Evolutionary conservation across 1,140 invertebrate species (phyloP).

Genomic region (Bombus breviceps): DNA sequence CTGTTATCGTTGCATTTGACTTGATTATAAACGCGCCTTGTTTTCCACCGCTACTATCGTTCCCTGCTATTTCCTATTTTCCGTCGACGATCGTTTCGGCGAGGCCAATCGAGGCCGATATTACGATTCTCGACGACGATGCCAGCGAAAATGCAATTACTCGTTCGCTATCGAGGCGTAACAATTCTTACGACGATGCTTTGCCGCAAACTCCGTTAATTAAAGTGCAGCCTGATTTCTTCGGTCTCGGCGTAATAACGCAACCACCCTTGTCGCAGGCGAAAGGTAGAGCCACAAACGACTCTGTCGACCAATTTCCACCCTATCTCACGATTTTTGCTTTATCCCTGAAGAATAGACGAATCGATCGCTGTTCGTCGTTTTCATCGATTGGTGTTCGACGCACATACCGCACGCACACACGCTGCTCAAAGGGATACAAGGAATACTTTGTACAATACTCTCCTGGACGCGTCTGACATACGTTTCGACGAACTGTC

Average conservation of each 20-base stretch:
- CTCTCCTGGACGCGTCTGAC: slow-evolving; percentile 56
- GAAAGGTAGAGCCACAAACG: background rate
- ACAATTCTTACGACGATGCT: slow-evolving; percentile 33
- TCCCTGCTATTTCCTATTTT: too few relatives aligned
- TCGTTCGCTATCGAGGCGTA: background rate
- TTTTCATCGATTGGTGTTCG: slow-evolving; percentile 41
- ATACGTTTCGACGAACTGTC: slow-evolving; percentile 55
- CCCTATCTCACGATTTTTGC: background rate
- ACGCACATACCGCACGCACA: background rate
- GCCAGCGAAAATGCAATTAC: slow-evolving; percentile 43
- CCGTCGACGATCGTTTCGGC: background rate
- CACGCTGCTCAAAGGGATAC: slow-evolving; percentile 40
- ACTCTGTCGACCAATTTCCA: slow-evolving; percentile 29
- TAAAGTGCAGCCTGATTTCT: slow-evolving; percentile 53
- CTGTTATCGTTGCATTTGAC: background rate
- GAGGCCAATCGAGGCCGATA: slow-evolving; percentile 25
- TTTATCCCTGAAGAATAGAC: background rate
- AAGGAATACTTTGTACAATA: slow-evolving; percentile 67
- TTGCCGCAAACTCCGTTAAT: slow-evolving; percentile 45
- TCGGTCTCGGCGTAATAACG: slow-evolving; percentile 18
- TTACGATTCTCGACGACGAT: slow-evolving; percentile 9
- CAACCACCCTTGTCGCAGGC: background rate
- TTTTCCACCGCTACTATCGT: background rate
- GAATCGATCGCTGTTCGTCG: background rate
- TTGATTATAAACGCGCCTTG: background rate